Conservation (phyloP, 2,797 vertebrate species). For the Petrocephalus schoutedeni region DNA sequence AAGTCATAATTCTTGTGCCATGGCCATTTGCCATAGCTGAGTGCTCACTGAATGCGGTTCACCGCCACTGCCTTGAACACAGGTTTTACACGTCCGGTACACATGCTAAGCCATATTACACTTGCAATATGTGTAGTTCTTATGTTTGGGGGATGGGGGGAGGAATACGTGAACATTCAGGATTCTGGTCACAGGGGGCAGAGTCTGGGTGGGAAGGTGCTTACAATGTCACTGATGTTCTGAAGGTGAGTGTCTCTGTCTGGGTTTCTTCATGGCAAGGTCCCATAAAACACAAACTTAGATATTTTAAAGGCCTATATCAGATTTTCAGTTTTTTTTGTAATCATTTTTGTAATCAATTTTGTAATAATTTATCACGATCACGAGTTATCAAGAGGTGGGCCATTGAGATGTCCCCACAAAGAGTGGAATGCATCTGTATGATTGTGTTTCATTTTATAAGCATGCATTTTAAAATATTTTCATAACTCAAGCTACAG, state of each 20-base stretch:
- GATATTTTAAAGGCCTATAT: background rate
- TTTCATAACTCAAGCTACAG: background rate
- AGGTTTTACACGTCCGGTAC: conserved; percentile 7
- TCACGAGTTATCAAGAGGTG: background rate
- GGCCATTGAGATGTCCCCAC: background rate
- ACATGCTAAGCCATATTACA: conserved; percentile 14
- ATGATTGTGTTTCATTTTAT: background rate
- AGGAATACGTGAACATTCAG: background rate
- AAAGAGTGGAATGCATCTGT: background rate
- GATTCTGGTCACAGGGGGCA: background rate
- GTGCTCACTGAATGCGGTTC: background rate
- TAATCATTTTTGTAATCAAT: background rate
- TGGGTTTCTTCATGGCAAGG: background rate
- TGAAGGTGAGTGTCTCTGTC: background rate
- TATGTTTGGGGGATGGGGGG: background rate
- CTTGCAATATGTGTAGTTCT: background rate
- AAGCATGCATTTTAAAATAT: background rate
- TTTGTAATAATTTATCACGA: background rate
- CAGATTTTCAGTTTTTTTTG: background rate
- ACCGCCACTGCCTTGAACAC: conserved; percentile 8
- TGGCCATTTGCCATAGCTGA: conserved; percentile 25
- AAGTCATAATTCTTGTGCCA: background rate
- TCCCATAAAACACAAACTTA: background rate
- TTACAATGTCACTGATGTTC: background rate
- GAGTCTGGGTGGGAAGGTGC: background rate